Evolutionary conservation across 2,888 invertebrate species (phyloP).

Genomic region (Gibbula magus): DNA sequence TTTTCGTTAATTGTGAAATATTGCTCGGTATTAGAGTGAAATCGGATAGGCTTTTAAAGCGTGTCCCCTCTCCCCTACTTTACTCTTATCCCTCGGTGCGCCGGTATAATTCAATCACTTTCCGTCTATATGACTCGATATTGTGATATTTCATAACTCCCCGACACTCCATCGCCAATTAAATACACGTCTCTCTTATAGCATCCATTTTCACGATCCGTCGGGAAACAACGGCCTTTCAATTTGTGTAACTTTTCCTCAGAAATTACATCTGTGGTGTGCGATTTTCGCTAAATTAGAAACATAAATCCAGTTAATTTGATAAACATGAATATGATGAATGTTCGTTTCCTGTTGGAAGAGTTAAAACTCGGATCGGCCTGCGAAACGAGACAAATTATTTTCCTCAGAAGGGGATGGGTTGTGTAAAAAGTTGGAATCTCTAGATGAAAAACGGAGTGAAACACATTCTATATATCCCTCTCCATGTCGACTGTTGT

Average conservation of each 20-base stretch:
- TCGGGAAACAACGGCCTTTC: not conserved
- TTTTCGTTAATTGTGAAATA: constrained; percentile 4
- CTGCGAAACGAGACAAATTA: constrained; percentile 6
- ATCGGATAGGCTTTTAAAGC: constrained; percentile 3
- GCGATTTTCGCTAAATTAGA: constrained; percentile 5
- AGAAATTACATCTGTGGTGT: constrained; percentile 5
- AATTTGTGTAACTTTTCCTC: constrained; percentile 8
- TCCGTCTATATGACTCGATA: constrained; percentile 5
- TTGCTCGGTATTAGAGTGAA: not conserved
- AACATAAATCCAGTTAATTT: not conserved
- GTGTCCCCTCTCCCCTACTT: not conserved
- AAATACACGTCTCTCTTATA: not conserved
- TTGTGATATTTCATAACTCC: constrained; percentile 13
- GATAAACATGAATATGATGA: not conserved
- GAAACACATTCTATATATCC: not conserved
- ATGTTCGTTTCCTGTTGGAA: not conserved
- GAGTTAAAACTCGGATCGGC: not conserved
- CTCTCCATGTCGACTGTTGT: not conserved
- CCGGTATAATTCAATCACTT: not conserved
- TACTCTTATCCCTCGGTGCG: not conserved
- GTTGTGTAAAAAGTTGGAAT: not conserved
- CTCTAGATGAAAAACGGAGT: not conserved
- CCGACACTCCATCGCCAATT: not conserved
- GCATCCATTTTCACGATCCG: not conserved
- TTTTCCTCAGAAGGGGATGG: not conserved